Evolutionary conservation across 64 coral and sea anemone species (phyloP).

Genomic region (Cladopsammia gracilis): DNA sequence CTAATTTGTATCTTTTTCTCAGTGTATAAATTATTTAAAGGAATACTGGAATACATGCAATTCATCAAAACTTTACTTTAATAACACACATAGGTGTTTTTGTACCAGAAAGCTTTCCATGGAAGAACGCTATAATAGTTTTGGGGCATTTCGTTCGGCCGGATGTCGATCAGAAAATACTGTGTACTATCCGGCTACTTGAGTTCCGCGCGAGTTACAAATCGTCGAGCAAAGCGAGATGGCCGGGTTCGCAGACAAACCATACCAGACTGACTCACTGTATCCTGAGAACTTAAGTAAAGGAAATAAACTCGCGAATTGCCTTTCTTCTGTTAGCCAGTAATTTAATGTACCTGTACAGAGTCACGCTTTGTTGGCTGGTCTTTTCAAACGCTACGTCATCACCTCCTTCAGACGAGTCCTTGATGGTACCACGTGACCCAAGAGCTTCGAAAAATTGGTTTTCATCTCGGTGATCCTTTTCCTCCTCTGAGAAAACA

Average conservation of each 20-base stretch:
- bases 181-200: no score
- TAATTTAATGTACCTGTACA: slow-evolving; percentile 64
- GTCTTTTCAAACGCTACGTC: slow-evolving; percentile 87
- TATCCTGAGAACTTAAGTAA: no score
- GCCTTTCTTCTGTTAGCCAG: no score
- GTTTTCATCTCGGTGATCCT: slow-evolving; percentile 65
- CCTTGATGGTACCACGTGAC: slow-evolving; percentile 74
- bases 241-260: no score
- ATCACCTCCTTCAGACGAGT: slow-evolving; percentile 81
- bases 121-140: no score
- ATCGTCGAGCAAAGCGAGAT: not conserved
- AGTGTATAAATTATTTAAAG: no score
- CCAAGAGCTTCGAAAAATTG: slow-evolving; percentile 84
- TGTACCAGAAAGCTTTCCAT: not conserved
- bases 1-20: no score
- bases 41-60: not conserved
- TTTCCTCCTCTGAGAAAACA: slow-evolving; percentile 65
- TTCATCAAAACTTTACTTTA: no score
- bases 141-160: no score
- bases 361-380: slow-evolving; percentile 69
- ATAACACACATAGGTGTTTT: not conserved
- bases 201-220: no score
- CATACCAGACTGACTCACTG: no score
- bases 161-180: no score
- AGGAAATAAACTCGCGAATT: not conserved